Conservation (phyloP, 2,797 vertebrate species). For the Streptopelia turtur region DNA sequence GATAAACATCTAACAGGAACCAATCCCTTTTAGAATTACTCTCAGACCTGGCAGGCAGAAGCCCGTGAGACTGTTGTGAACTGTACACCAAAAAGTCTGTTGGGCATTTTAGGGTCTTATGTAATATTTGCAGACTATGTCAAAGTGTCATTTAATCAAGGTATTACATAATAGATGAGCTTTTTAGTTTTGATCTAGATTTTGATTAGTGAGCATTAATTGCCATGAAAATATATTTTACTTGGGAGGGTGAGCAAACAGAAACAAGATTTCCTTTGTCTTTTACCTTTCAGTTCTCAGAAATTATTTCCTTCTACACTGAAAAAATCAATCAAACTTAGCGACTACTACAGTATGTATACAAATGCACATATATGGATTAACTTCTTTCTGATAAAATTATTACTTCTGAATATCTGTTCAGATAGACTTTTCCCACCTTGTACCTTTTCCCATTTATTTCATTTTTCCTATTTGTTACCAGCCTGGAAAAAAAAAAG, state of each 20-base stretch:
- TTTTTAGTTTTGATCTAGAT: background rate
- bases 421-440: background rate
- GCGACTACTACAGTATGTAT: background rate
- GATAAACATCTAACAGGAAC: slow-evolving; percentile 55
- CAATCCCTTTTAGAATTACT: slow-evolving; percentile 26
- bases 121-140: background rate
- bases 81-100: background rate
- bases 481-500: background rate
- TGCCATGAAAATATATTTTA: background rate
- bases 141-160: background rate
- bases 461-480: background rate
- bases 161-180: background rate
- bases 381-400: background rate
- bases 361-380: background rate
- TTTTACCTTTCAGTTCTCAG: background rate
- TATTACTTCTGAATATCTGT: background rate
- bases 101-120: background rate
- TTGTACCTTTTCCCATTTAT: background rate
- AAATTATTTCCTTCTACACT: background rate
- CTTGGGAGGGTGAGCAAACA: background rate
- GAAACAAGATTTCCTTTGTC: background rate
- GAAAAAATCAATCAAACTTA: background rate
- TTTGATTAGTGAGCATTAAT: background rate
- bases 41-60: slow-evolving; percentile 1
- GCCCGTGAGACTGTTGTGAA: background rate